Percentiles rank a stretch among this genome's conserved stretches.
Conservation (phyloP, 2,888 invertebrate species). For the Hemicrepidius hirtus region DNA sequence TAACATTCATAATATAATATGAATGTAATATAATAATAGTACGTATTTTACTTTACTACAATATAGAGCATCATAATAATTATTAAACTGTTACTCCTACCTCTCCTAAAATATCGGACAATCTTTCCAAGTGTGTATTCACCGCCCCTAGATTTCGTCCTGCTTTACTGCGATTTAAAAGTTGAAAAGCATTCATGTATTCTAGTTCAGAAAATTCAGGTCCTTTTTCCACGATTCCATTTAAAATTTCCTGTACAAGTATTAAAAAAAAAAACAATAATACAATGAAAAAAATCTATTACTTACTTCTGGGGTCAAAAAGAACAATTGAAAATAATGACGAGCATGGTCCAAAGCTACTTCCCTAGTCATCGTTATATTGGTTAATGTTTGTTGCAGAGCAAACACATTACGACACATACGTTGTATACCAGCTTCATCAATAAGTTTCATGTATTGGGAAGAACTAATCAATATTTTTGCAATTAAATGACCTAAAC, state of each 20-base stretch:
- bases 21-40: neutral
- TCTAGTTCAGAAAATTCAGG: slow-evolving; percentile 91
- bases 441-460: slow-evolving; percentile 85
- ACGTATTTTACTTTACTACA: slow-evolving; percentile 10
- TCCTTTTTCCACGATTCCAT: slow-evolving; percentile 89
- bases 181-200: slow-evolving; percentile 89
- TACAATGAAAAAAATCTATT: neutral
- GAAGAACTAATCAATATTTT: slow-evolving; percentile 88
- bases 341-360: slow-evolving; percentile 92
- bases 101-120: slow-evolving; percentile 90
- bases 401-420: slow-evolving; percentile 91
- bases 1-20: no score
- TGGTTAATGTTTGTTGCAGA: slow-evolving; percentile 89
- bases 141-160: slow-evolving; percentile 75
- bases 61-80: neutral
- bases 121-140: slow-evolving; percentile 82
- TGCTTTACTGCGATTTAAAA: slow-evolving; percentile 79
- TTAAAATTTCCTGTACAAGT: slow-evolving; percentile 84
- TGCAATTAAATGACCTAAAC: slow-evolving; percentile 86
- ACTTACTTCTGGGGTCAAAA: slow-evolving; percentile 85
- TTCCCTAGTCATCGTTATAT: slow-evolving; percentile 87
- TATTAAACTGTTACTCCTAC: slow-evolving; percentile 85
- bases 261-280: slow-evolving; percentile 2
- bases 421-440: slow-evolving; percentile 87
- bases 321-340: slow-evolving; percentile 91